Evolutionary conservation across 2,797 vertebrate species (phyloP), one percentile per base, ranked within the genome.

Genomic region (Phalloptychus januarius): DNA sequence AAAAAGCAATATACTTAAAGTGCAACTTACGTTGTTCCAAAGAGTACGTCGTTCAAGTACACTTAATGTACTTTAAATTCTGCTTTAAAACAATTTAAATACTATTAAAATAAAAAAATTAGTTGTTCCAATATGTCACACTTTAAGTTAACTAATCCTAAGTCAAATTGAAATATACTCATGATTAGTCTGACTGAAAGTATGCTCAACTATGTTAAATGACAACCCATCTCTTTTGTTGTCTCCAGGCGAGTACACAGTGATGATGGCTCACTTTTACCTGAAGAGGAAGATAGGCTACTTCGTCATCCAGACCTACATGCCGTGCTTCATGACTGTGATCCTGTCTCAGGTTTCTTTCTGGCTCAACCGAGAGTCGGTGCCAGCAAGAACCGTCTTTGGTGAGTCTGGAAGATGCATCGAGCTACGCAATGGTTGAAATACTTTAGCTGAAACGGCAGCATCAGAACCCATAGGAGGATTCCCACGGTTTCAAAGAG

Each of bases 311-410:
- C 98, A 99, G 93, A 99, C 98, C 0, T 99, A 99, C 93, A 98
- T 99, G 93, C 98, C 98, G 20, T 99, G 98, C 94, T 98, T 99
- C 90, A 99, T 99, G 98, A 99, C 98, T 0, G 98, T 99, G 75
- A 98, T 99, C 86, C 93, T 99, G 88, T 99, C 98, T 0, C 98
- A 99, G 91, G 98, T 99, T 82, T 99, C 98, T 0, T 99, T 99
- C 86, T 99, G 98, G 98, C 95, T 99, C 77, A 99, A 99, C 94
- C 94, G 98, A 74, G 98, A 99, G 90, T 99, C 98, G 12, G 98
- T 99, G 61, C 98, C 98, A 12, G 98, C 98, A 23, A 96, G 98
- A 83, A 99, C 98, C 0, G 98, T 99, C 76, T 99, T 99, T 74
- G 98, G 98, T 99, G 89, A 97, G 98, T 97, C 80, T 79, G 38